These are phyloP conservation scores for Elgaria multicarinata DNA, from an alignment of 2,113 vertebrate species.

Conservation along the genomic window DNA sequence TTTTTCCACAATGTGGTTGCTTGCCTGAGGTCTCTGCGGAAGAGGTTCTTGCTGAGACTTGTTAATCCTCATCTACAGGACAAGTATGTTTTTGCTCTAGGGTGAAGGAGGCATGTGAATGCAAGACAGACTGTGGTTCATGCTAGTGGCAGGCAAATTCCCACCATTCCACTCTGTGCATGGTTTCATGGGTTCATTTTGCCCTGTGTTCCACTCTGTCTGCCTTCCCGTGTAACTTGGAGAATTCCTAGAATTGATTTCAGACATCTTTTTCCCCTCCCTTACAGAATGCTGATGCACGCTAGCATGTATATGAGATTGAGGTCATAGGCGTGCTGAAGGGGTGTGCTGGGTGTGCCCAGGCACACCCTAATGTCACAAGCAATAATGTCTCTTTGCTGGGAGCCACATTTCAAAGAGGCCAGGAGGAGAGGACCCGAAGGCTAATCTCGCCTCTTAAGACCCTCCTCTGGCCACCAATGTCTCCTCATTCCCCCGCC, in stretches of 20 bases:
- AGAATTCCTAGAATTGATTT: not conserved
- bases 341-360: too few species aligned
- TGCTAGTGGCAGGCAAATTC: not conserved
- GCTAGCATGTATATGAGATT: too few species aligned
- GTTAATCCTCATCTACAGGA: conserved; percentile 51
- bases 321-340: too few species aligned
- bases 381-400: too few species aligned
- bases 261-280: not conserved
- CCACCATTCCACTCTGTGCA: too few species aligned
- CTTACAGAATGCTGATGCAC: not conserved
- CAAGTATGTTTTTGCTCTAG: conserved; percentile 12
- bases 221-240: not conserved
- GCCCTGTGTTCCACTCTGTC: too few species aligned
- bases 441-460: too few species aligned
- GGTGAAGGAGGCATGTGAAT: not conserved
- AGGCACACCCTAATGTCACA: too few species aligned
- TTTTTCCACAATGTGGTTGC: conserved; percentile 71
- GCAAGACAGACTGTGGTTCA: not conserved
- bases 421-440: too few species aligned
- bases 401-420: too few species aligned
- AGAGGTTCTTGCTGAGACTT: conserved; percentile 59
- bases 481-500: too few species aligned
- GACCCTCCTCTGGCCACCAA: too few species aligned
- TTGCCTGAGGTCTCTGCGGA: conserved; percentile 56
- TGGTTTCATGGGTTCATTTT: not conserved